These are phyloP conservation scores for Alentia gelatinosa DNA, from an alignment of 2,888 invertebrate species.

Conservation along the genomic window DNA sequence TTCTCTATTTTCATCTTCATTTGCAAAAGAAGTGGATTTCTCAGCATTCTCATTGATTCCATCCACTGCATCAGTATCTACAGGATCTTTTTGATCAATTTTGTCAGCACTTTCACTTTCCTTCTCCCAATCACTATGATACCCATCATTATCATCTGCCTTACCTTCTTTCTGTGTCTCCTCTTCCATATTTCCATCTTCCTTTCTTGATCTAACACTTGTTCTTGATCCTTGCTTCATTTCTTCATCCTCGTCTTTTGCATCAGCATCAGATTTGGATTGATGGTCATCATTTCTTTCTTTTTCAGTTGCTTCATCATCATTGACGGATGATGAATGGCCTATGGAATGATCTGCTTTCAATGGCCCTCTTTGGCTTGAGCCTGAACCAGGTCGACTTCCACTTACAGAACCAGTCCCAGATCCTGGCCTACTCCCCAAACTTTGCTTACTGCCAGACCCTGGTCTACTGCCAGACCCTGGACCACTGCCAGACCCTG, in stretches of 20 bases:
- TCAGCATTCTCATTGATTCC: neutral
- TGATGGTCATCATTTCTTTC: neutral
- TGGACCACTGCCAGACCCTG: neutral
- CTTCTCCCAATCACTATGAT: neutral
- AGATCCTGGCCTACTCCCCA: neutral
- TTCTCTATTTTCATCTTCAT: neutral
- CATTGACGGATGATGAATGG: neutral
- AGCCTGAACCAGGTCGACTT: constrained; percentile 3
- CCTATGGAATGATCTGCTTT: constrained; percentile 32
- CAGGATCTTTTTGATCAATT: neutral
- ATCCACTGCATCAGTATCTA: neutral
- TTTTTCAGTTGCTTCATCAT: neutral
- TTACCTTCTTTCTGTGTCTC: constrained; percentile 2
- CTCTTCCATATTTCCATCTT: neutral
- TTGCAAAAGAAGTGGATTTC: neutral
- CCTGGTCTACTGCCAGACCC: neutral
- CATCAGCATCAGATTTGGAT: neutral
- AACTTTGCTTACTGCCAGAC: neutral
- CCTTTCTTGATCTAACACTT: neutral
- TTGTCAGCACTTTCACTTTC: neutral
- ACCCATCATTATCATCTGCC: neutral
- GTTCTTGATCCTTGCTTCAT: constrained; percentile 19
- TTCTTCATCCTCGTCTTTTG: constrained; percentile 14
- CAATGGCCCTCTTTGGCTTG: constrained; percentile 31
- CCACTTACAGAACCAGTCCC: neutral